phyloP scores from a whole-genome alignment of 2,888 invertebrate species.

The Dicyrtoma fusca region DNA sequence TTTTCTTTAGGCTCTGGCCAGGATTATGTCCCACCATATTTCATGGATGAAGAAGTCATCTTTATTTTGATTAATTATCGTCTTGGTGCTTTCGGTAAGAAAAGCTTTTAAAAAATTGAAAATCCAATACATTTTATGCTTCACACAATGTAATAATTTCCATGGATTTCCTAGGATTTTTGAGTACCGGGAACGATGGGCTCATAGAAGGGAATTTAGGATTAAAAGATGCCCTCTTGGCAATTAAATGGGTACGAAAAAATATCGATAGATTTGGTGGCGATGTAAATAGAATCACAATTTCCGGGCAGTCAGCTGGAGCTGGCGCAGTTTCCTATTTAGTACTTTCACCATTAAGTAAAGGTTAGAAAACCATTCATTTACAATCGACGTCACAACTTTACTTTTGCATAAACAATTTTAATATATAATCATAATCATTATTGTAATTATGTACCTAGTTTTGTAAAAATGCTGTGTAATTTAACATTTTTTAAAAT shows the following conservation, averaged over 20 bases:
- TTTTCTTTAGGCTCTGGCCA: constrained; percentile 4
- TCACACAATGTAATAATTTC: no score
- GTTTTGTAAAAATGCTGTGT: neutral
- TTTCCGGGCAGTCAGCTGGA: constrained; percentile 24
- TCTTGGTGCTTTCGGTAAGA: constrained; percentile 15
- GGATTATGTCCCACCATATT: constrained; percentile 17
- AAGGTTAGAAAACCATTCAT: neutral
- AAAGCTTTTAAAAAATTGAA: neutral
- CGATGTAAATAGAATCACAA: constrained; percentile 18
- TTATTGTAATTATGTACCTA: neutral
- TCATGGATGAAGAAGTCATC: constrained; percentile 17
- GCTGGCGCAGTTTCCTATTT: constrained; percentile 1
- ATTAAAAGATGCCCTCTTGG: constrained; percentile 3
- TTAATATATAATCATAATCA: neutral
- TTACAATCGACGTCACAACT: neutral
- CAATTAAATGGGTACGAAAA: constrained; percentile 20
- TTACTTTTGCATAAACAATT: neutral
- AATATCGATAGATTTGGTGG: constrained; percentile 17
- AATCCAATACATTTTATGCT: no score
- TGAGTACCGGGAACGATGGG: constrained; percentile 15
- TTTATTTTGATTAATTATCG: constrained; percentile 23
- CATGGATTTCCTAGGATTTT: no score
- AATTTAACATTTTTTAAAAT: no score
- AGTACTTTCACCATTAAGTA: constrained; percentile 16
- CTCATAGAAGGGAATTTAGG: constrained; percentile 14